Base-by-base conservation (phyloP, 2,113 vertebrate genomes). In the Bucco capensis region DNA sequence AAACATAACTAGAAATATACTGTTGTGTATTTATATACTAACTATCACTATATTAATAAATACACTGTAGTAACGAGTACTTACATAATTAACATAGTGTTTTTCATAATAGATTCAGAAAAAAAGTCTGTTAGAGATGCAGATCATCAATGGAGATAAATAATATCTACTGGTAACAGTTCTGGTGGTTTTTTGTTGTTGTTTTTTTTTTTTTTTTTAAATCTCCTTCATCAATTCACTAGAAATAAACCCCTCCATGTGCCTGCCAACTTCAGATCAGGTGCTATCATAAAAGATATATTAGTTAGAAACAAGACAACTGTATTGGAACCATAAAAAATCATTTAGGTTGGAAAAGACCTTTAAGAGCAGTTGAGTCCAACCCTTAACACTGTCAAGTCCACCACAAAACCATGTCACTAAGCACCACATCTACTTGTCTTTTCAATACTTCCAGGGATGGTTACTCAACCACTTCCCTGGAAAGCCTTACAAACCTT, bases 271-370 rank as follows among this genome's bases (percentile, higher is more conserved):
- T 49, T 82, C 31, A 51, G 64, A 64, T 2, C 21, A 70, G 25
- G 21, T 61, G 30, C 10, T 49, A 23, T 66, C 54, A 37, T 33
- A 38, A 85, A 85, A 76, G 83, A 64, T 62, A 56, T 89, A 88
- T 93, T 92, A 93, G 89, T 81, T 82, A 93, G 71, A 27, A 92
- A 89, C 53, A 95, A 70, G 64, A 83, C 86, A 82, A 72, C 31
- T 12, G 40, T 78, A 90, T 47, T 82, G 42, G n/a, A 90, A 35
- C 12, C 67, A 47, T 30, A 46, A 24, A 60, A 17, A 62, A 65
- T n/a, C 19, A 22, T 44, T 65, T n/a, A 44, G 30, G 30, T 16
- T 65, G 19, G 9, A 65, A n/a, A 44, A n/a, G 30, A n/a, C 9
- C 16, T 23, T 64, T 44, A 31, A 65, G 22, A 62, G 14, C 27